These are phyloP conservation scores for Caenorhabditis sp. DNA, from an alignment of 2,888 invertebrate genomes.

Conservation along the genomic window DNA sequence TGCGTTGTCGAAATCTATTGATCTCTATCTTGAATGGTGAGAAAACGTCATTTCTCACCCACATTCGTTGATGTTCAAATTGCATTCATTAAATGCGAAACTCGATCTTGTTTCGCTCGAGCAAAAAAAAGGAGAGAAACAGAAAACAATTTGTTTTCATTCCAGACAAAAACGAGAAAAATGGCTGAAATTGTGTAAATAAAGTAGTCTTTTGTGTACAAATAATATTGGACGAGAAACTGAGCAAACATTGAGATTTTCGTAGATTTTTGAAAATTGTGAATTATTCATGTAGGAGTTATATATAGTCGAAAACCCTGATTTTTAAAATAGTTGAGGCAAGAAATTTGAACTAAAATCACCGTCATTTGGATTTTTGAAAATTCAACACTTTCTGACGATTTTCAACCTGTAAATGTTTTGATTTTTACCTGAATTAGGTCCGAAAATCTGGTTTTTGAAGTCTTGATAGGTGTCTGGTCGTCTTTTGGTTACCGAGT, in stretches of 20 bases:
- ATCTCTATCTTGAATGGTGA: too few relatives aligned
- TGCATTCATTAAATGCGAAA: not conserved
- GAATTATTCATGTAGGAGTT: not conserved
- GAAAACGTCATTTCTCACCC: not conserved
- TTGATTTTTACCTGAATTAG: too few relatives aligned
- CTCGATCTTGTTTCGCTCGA: not conserved
- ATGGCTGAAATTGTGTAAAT: not conserved
- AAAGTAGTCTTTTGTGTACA: not conserved
- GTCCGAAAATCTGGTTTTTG: too few relatives aligned
- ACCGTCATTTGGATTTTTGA: too few relatives aligned
- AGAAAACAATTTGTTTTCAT: not conserved
- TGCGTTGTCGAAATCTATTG: not conserved
- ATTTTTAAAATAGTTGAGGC: too few relatives aligned
- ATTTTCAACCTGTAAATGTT: too few relatives aligned
- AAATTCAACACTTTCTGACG: too few relatives aligned
- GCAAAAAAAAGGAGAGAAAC: not conserved
- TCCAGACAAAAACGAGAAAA: not conserved
- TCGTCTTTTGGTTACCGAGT: too few relatives aligned
- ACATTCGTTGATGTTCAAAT: too few relatives aligned
- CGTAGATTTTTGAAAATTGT: not conserved
- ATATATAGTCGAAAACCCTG: too few relatives aligned
- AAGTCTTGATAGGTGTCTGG: too few relatives aligned
- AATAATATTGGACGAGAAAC: not conserved
- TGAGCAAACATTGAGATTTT: not conserved
- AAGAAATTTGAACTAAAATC: too few relatives aligned